Base-by-base conservation (phyloP, 2,113 vertebrate species). In the Scophthalmus maximus region DNA sequence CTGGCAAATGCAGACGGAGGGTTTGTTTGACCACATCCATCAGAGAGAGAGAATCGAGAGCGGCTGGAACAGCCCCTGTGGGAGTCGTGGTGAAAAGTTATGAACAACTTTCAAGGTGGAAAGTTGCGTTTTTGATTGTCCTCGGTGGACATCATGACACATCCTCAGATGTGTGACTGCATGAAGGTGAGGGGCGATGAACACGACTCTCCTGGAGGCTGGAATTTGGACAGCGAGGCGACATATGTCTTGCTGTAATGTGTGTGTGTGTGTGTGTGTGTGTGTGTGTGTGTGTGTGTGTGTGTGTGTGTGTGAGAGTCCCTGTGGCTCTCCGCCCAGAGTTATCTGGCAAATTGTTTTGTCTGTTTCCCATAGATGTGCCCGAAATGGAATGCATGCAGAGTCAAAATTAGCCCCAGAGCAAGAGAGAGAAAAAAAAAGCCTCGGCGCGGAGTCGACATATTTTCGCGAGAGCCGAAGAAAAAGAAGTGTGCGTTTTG, bases 351-450 rank as follows among this genome's bases (percentile, higher is more conserved):
- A 87, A 80, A 79, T 75, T 77, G 86, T 85, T 85, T 80, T 83
- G 87, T 87, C 84, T 88, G 86, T 86, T 89, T 89, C 84, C 86
- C 89, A 88, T 60, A 86, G 89, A 90, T 90, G 87, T 85, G 88
- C 79, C 76, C 73, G 68, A 85, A 80, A 50, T 81, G 89, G 89
- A 92, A 85, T 89, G 79, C 62, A n/a, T n/a, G n/a, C n/a, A n/a
- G n/a, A 83, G 81, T 79, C 82, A 81, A 61, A 91, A 82, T 88
- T 77, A 85, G 83, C 81, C 79, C 68, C n/a, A n/a, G n/a, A n/a
- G n/a, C n/a, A n/a, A n/a, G n/a, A n/a, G n/a, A n/a, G n/a, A 27
- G 79, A 83, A 83, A 57, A 0, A 63, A 68, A 66, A 60, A 63
- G 73, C 58, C 47, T 18, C 5, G 10, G n/a, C 58, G 69, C 6